Evolutionary conservation across 64 coral and sea anemone species (phyloP), one percentile per base, ranked within the genome.

Genomic region (Actinia tenebrosa): DNA sequence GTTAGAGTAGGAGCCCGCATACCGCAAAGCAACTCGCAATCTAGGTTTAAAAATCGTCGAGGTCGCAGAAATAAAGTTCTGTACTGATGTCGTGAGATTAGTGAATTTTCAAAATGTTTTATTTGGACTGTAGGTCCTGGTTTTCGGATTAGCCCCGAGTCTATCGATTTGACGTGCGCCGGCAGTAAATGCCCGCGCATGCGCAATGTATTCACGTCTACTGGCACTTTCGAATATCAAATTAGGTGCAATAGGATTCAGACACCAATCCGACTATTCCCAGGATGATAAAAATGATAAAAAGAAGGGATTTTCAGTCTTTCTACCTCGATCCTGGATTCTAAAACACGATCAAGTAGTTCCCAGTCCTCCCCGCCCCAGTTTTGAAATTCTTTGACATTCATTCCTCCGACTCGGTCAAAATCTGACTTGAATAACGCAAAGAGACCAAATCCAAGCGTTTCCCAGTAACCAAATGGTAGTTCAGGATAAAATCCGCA

Each of bases 351-450:
- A 58, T 98, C 95, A 11, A 98, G 89, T 66, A 98, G 92, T 91
- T 98, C 95, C 95, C 95, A 98, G 83, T 98, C 95, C 62, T 98
- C 95, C 4, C 95, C 95, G 16, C 95, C 95, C 95, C 95, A 98
- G 10, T 83, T 82, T 66, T 90, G 89, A 27, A 98, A 98, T 72
- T 89, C 89, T 55, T 55, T 84, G 7, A 93, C 75, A 80, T 98
- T 94, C 95, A 98, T 98, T 61, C 89, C 95, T 66, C 95, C 95
- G 19, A 89, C 92, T 46, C 84, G 89, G 27, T 98, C 91, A 79
- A 91, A 98, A 53, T 98, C 95, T n/a, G 95, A 94, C 84, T 98
- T 98, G 89, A 83, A 98, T 16, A 98, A 86, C 42, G 95, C 95
- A 44, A 98, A 79, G 4, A 98, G 80, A 46, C 95, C 95, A 46